These are phyloP conservation scores for Drosophila recens DNA, from an alignment of 2,888 invertebrate genomes.

Conservation along the genomic window DNA sequence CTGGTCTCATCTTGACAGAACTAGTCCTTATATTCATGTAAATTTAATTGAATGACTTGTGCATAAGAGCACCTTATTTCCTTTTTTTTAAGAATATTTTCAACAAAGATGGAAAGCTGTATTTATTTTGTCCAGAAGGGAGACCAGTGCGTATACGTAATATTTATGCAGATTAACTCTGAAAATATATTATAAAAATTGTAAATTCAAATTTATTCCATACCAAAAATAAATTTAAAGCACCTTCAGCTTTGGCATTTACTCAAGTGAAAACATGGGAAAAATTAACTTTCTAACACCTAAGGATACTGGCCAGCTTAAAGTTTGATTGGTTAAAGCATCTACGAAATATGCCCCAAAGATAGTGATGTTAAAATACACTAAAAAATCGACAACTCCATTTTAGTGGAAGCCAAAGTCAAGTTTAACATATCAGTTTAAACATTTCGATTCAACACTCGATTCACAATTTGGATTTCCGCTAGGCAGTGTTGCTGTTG, in stretches of 20 bases:
- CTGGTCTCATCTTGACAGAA: constrained; percentile 7
- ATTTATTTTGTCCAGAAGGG: neutral
- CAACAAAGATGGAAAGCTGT: neutral
- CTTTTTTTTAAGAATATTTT: constrained; percentile 4
- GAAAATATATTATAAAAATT: neutral
- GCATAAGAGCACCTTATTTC: neutral
- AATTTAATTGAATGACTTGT: constrained; percentile 12
- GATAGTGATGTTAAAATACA: too few relatives aligned
- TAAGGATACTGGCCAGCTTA: too few relatives aligned
- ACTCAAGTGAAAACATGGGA: neutral
- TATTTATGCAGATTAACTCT: neutral
- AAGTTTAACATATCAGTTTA: too few relatives aligned
- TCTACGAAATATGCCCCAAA: too few relatives aligned
- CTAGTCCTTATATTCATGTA: neutral
- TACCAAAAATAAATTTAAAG: neutral
- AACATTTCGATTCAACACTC: too few relatives aligned
- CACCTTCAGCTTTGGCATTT: neutral
- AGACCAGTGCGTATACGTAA: neutral
- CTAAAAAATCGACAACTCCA: too few relatives aligned
- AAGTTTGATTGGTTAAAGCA: too few relatives aligned
- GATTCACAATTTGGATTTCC: too few relatives aligned
- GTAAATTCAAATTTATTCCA: neutral
- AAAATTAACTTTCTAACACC: too few relatives aligned
- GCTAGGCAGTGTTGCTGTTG: too few relatives aligned
- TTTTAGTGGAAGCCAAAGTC: too few relatives aligned